Evolutionary conservation across 2,888 invertebrate genomes (phyloP), one percentile per base, ranked within the genome.

Genomic region (Perithous albicinctus): DNA sequence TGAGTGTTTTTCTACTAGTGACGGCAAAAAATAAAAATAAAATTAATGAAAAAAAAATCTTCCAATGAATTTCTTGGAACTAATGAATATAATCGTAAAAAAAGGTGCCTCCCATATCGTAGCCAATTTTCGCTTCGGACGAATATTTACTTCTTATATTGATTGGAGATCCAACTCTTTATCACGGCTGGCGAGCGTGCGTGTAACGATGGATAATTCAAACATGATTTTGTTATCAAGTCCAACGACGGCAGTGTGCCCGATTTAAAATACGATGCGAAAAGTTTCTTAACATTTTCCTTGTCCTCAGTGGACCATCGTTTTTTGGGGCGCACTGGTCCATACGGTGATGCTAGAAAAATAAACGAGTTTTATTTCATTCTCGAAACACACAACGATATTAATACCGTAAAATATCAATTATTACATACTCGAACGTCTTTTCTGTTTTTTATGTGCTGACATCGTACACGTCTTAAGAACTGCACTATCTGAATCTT

Each of bases 221-320:
- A 1, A 43, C 43, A 48, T n/a, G 29, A 20, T 35, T 32, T 63
- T 35, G 29, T 20, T 15, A 73, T 63, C 12, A 12, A 18, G 3
- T 15, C 38, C 48, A 73, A 26, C n/a, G 59, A 61, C 7, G 75
- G 75, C 2, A 75, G 29, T 12, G 46, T 75, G 12, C 35, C 15
- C n/a, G 26, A 18, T 35, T 35, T 2, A 3, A 75, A 35, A 18
- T 48, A 75, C 2, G 46, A 7, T 48, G 18, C 20, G 15, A 75
- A 75, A 0, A 63, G 0, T 18, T 10, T 12, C 2, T 29, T 29
- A n/a, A 64, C 64, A n/a, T 12, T 54, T 15, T 66, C 41, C 29
- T 43, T 41, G 54, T 76, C 76, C 23, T 76, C 67, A n/a, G 8
- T 43, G 20, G 54, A 66, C 67, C 51, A 76, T 18, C 51, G 54